Evolutionary conservation across 2,888 invertebrate genomes (phyloP).

Genomic region (Drosophila silvestris): DNA sequence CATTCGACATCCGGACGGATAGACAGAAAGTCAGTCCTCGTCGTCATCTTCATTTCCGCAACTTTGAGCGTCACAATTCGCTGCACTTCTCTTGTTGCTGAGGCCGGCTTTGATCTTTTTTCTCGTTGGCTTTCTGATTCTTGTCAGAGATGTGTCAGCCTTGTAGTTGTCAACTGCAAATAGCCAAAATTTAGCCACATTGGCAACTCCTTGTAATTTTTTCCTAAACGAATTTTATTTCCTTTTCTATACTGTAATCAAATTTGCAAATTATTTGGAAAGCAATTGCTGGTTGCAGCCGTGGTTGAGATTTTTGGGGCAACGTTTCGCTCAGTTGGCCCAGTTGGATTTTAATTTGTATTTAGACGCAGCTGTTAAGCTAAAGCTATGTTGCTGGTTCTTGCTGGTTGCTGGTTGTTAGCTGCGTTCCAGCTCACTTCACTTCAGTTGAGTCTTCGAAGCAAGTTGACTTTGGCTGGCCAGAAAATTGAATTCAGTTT

Average conservation of each 20-base stretch:
- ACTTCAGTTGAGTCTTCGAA: constrained; percentile 68
- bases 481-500: constrained; percentile 79
- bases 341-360: constrained; percentile 67
- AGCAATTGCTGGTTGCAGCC: constrained; percentile 31
- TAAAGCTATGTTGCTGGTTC: constrained; percentile 32
- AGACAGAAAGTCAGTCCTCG: constrained; percentile 23
- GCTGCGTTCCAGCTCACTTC: constrained; percentile 69
- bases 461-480: constrained; percentile 49
- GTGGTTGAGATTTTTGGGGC: constrained; percentile 15
- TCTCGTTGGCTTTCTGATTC: constrained; percentile 27
- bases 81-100: constrained; percentile 47
- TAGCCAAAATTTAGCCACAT: constrained; percentile 29
- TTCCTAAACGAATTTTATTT: neutral
- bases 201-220: constrained; percentile 28
- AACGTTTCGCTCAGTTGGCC: constrained; percentile 37
- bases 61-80: constrained; percentile 66
- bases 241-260: constrained; percentile 55
- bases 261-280: constrained; percentile 67
- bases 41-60: constrained; percentile 43
- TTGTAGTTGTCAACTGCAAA: constrained; percentile 8
- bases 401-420: constrained; percentile 5
- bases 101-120: constrained; percentile 15
- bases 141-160: constrained; percentile 36
- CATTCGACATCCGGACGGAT: constrained; percentile 18
- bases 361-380: constrained; percentile 65